Conservation (phyloP, 1,140 invertebrate species). For the Drosophila ohnishii region DNA sequence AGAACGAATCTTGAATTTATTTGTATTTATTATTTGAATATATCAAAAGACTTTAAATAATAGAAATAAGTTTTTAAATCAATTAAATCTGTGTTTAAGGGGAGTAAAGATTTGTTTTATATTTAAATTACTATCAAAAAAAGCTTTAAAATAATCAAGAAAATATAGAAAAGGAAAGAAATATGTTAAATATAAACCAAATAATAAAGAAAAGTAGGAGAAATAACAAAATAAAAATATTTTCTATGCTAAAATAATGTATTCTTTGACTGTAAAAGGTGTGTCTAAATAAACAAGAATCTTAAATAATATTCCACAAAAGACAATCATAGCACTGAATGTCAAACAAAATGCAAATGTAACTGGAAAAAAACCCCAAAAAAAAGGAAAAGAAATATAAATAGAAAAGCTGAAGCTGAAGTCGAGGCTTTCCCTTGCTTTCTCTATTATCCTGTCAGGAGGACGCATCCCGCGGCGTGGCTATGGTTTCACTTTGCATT, state of each 20-base stretch:
- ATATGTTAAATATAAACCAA: not conserved
- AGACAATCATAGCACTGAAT: constrained; percentile 42
- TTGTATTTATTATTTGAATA: not conserved
- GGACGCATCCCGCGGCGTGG: constrained; percentile 8
- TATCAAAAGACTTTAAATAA: not conserved
- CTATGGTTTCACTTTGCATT: constrained; percentile 44
- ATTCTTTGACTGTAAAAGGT: not conserved
- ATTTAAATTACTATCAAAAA: not conserved
- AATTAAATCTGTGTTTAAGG: not conserved
- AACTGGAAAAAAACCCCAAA: not conserved
- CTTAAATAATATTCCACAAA: constrained; percentile 5
- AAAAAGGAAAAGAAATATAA: not conserved
- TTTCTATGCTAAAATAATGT: not conserved
- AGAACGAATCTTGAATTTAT: not conserved
- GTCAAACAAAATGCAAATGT: constrained; percentile 66
- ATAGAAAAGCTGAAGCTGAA: not conserved
- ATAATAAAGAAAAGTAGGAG: too few relatives aligned
- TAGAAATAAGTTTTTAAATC: not conserved
- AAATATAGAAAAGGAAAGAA: not conserved
- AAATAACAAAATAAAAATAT: not conserved
- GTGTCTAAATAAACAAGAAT: not conserved
- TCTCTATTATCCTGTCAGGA: not conserved
- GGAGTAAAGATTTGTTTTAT: too few relatives aligned
- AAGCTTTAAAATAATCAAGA: not conserved
- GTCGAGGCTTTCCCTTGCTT: not conserved